Conservation (phyloP, 2,797 vertebrate species). For the Taeniopygia guttata region DNA sequence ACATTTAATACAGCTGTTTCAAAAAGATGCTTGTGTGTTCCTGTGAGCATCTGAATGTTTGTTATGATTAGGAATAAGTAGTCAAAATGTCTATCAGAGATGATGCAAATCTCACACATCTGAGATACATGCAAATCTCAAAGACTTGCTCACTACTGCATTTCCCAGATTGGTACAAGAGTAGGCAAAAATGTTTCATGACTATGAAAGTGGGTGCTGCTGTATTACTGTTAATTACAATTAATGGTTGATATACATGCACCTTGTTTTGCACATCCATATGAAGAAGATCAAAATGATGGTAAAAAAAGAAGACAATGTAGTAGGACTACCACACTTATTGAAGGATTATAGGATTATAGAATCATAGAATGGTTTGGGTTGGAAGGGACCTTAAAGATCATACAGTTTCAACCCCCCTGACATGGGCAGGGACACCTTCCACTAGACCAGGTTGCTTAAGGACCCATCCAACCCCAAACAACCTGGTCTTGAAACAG, state of each 20-base stretch:
- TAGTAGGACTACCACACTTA: background rate
- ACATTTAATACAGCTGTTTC: background rate
- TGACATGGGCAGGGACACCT: background rate
- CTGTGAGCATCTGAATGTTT: background rate
- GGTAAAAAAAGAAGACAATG: background rate
- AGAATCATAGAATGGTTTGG: background rate
- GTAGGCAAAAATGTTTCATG: background rate
- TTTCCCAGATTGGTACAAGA: background rate
- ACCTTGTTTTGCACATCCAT: background rate
- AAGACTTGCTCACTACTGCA: background rate
- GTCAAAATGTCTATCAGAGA: background rate
- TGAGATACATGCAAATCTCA: background rate
- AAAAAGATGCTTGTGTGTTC: background rate
- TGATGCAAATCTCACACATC: background rate
- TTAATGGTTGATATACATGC: background rate
- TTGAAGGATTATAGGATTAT: background rate
- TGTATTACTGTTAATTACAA: background rate
- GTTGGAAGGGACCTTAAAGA: background rate
- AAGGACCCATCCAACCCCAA: background rate
- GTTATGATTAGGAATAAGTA: background rate
- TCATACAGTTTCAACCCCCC: background rate
- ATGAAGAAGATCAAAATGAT: background rate
- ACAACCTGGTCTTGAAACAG: background rate
- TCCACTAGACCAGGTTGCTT: background rate
- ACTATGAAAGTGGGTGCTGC: background rate